Percentiles rank a stretch among this genome's conserved stretches.
Evolutionary conservation across 2,888 invertebrate genomes (phyloP).

Genomic region (Autographa gamma): DNA sequence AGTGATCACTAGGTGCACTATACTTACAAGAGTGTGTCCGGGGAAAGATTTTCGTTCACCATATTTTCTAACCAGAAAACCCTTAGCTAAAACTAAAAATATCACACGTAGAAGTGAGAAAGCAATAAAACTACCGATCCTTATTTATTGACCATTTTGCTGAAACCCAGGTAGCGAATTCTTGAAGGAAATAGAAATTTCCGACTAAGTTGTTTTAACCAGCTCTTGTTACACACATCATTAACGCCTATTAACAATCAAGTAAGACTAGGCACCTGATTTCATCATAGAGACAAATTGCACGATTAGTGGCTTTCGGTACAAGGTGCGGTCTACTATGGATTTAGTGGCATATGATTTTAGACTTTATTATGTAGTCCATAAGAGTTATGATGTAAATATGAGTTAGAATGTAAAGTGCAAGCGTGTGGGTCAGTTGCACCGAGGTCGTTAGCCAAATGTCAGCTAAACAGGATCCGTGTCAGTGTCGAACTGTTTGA

Average conservation of each 20-base stretch:
- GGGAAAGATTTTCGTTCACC: too few relatives aligned
- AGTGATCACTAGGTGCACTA: too few relatives aligned
- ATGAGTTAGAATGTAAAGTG: conserved; percentile 68
- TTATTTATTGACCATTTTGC: not conserved
- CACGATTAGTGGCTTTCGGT: conserved; percentile 69
- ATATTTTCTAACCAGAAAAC: too few relatives aligned
- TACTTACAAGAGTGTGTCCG: too few relatives aligned
- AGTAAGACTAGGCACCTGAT: conserved; percentile 54
- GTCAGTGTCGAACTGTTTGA: conserved; percentile 68
- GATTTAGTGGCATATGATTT: conserved; percentile 31
- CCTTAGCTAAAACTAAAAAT: too few relatives aligned
- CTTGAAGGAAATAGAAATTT: conserved; percentile 6
- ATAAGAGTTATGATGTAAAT: conserved; percentile 60
- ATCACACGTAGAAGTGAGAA: not conserved
- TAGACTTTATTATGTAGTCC: conserved; percentile 48
- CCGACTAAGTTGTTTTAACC: conserved; percentile 7
- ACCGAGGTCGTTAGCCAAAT: conserved; percentile 82
- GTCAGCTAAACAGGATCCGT: conserved; percentile 80
- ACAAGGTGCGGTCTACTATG: conserved; percentile 67
- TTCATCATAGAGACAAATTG: conserved; percentile 79
- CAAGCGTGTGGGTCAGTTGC: conserved; percentile 75
- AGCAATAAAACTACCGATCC: not conserved
- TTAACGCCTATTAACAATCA: conserved; percentile 38
- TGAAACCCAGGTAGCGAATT: not conserved
- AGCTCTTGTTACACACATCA: conserved; percentile 18